Conservation (phyloP, 2,888 invertebrate genomes). For the Chalcis sispes region DNA sequence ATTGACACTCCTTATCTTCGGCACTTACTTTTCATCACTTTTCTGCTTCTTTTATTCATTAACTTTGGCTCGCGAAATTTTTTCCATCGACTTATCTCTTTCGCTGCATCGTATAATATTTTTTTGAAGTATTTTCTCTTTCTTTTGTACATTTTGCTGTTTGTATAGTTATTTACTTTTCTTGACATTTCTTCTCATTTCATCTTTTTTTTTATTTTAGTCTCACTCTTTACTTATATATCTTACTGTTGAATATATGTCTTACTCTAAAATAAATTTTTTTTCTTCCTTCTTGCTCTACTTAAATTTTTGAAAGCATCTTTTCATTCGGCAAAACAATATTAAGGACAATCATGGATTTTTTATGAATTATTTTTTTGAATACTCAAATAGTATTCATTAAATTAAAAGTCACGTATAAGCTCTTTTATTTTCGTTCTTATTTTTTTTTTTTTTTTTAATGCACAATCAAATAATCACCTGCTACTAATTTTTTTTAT, state of each 20-base stretch:
- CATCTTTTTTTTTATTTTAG: background rate
- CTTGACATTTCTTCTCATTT: background rate
- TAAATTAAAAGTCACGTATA: no score
- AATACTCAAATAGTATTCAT: no score
- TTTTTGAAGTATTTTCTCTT: background rate
- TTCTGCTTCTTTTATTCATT: no score
- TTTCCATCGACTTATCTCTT: background rate
- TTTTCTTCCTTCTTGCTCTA: background rate
- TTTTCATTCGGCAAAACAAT: background rate
- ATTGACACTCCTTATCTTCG: no score
- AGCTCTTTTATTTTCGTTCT: no score
- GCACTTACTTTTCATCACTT: no score
- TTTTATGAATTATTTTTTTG: no score
- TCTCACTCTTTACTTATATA: no score
- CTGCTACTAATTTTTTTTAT: no score
- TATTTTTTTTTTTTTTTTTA: background rate
- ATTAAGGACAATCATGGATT: background rate
- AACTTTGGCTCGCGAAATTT: no score
- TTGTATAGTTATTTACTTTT: conserved; percentile 8
- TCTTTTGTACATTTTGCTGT: background rate
- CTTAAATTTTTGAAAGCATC: background rate
- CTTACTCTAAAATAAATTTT: background rate
- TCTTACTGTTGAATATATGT: no score
- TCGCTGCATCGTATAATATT: background rate
- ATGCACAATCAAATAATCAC: no score